Conservation (phyloP, 2,113 vertebrate genomes). For the Stictonetta naevosa region DNA sequence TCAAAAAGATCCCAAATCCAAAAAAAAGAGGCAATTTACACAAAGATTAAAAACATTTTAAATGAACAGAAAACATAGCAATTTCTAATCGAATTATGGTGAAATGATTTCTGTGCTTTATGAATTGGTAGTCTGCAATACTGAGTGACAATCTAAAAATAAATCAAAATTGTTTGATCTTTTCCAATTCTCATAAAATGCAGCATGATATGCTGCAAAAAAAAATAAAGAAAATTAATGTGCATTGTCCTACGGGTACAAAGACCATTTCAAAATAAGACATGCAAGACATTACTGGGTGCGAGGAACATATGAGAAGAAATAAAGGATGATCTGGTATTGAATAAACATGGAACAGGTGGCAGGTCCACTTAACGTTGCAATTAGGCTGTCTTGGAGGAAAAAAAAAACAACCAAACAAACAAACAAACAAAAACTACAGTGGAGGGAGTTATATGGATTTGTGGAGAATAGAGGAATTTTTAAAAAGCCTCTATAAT, state of each 20-base stretch:
- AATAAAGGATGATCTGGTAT: neutral
- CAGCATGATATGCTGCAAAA: neutral
- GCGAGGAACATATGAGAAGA: conserved; percentile 1
- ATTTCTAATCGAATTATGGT: neutral
- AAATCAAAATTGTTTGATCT: neutral
- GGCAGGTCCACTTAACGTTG: neutral
- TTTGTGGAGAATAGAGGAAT: neutral
- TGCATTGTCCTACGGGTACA: neutral
- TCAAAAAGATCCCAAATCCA: neutral
- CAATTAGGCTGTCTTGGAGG: neutral
- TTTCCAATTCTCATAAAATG: neutral
- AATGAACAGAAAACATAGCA: neutral
- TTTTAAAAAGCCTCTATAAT: neutral
- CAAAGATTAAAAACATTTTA: neutral
- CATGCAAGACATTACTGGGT: neutral
- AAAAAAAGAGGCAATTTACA: neutral
- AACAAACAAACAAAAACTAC: neutral
- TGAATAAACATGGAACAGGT: neutral
- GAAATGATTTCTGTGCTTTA: neutral
- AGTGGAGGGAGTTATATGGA: neutral
- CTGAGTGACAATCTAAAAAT: neutral
- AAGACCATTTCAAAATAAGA: conserved; percentile 30
- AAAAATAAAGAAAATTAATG: neutral
- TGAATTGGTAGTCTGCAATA: neutral
- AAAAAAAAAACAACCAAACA: neutral